Percentiles rank a stretch among this genome's conserved stretches.
Evolutionary conservation across 2,797 vertebrate genomes (phyloP).

Genomic region (Tokudaia muenninki): DNA sequence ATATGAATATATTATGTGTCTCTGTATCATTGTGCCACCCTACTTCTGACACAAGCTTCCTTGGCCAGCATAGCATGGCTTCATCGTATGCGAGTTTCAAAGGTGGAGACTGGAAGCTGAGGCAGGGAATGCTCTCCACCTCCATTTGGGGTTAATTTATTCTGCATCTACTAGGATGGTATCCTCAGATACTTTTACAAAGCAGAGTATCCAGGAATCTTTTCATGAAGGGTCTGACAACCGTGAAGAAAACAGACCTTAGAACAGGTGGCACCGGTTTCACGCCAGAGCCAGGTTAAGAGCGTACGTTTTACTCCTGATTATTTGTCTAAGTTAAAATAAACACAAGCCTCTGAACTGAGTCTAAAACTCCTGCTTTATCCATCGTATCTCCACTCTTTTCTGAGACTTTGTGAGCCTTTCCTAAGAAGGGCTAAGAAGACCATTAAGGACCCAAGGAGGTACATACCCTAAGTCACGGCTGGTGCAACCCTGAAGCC

Average conservation of each 20-base stretch:
- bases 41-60: constrained; percentile 75
- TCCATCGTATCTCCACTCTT: neutral
- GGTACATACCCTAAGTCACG: neutral
- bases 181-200: neutral
- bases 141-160: constrained; percentile 72
- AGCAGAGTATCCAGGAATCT: constrained; percentile 9
- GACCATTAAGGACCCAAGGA: neutral
- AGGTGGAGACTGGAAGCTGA: neutral
- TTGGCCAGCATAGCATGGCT: constrained; percentile 22
- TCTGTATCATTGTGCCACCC: constrained; percentile 24
- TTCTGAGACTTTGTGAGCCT: neutral
- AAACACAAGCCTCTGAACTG: constrained; percentile 59
- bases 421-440: neutral
- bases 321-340: constrained; percentile 81
- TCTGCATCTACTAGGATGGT: constrained; percentile 25
- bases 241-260: constrained; percentile 38
- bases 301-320: constrained; percentile 4
- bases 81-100: neutral
- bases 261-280: constrained; percentile 61
- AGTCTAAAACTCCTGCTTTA: constrained; percentile 42
- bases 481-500: neutral
- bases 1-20: constrained; percentile 64
- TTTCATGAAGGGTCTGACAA: constrained; percentile 60
- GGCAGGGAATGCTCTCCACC: neutral
- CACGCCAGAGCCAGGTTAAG: neutral